Evolutionary conservation across 2,888 invertebrate genomes (phyloP).

Genomic region (Lathronympha strigana): DNA sequence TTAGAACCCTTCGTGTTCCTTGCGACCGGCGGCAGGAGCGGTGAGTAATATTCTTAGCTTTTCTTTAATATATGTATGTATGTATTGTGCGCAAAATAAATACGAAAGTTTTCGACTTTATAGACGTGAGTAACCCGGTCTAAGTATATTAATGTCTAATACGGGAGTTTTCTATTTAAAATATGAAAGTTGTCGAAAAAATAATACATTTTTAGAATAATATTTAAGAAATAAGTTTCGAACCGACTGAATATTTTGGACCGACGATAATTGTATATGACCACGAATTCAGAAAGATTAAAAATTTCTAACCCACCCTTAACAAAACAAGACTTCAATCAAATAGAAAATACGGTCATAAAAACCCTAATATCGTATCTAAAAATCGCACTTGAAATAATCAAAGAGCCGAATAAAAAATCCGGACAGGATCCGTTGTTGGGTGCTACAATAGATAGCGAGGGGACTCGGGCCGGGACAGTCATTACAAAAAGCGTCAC

Average conservation of each 20-base stretch:
- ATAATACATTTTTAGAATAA: too few relatives aligned
- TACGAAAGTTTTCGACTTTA: neutral
- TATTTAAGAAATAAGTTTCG: too few relatives aligned
- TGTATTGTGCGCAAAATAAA: conserved; percentile 11
- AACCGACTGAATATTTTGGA: too few relatives aligned
- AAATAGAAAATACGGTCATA: conserved; percentile 12
- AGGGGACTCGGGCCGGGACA: conserved; percentile 62
- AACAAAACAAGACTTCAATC: conserved; percentile 19
- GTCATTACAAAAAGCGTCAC: conserved; percentile 83
- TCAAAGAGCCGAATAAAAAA: conserved; percentile 56
- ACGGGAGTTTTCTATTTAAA: too few relatives aligned
- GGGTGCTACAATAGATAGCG: conserved; percentile 59
- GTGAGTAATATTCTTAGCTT: conserved; percentile 56
- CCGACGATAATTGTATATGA: too few relatives aligned
- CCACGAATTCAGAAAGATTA: neutral
- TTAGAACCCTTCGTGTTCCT: conserved; percentile 66
- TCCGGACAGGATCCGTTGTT: conserved; percentile 59
- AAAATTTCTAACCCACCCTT: neutral
- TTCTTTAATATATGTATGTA: conserved; percentile 18
- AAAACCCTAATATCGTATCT: conserved; percentile 15
- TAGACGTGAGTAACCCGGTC: too few relatives aligned
- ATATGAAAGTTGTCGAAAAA: too few relatives aligned
- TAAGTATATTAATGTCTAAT: too few relatives aligned
- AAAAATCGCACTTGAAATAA: conserved; percentile 51
- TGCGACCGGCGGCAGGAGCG: conserved; percentile 55